Percentiles rank a stretch among this genome's conserved stretches.
Evolutionary conservation across 1,140 invertebrate species (phyloP).

Genomic region (Drosophila sturtevanti): DNA sequence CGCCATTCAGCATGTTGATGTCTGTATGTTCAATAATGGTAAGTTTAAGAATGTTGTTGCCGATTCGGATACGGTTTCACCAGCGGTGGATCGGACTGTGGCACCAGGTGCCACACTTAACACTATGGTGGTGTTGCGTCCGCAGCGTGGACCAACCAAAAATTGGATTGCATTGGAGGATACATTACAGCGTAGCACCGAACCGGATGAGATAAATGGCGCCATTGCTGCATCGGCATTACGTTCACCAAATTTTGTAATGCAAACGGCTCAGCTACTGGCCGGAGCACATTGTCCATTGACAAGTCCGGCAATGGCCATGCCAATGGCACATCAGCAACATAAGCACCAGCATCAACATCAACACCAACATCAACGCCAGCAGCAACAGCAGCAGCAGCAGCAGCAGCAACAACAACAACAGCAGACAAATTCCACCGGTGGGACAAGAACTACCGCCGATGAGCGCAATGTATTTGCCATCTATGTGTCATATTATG

Average conservation of each 20-base stretch:
- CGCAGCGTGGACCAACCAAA: conserved; percentile 85
- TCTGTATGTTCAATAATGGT: conserved; percentile 99
- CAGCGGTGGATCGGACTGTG: conserved; percentile 81
- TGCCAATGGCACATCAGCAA: conserved; percentile 35
- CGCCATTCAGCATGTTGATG: conserved; percentile 98
- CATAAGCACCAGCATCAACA: neutral
- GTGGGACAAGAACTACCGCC: neutral
- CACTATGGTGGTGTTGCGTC: conserved; percentile 87
- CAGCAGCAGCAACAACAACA: neutral
- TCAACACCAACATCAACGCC: neutral
- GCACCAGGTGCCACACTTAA: conserved; percentile 86
- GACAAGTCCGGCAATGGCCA: conserved; percentile 56
- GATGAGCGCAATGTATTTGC: conserved; percentile 93
- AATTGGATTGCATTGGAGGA: conserved; percentile 82
- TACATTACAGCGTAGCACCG: conserved; percentile 74
- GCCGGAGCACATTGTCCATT: conserved; percentile 26
- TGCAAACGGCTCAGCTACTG: conserved; percentile 52
- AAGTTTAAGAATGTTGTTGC: conserved; percentile 99
- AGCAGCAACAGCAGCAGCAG: neutral
- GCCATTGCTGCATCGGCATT: conserved; percentile 78
- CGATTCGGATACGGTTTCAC: conserved; percentile 87
- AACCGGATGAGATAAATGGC: conserved; percentile 78
- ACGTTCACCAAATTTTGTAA: conserved; percentile 65
- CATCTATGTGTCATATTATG: conserved; percentile 95
- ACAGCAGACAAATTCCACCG: neutral